Evolutionary conservation across 2,113 vertebrate species (phyloP).

Genomic region (Oncorhynchus masou): DNA sequence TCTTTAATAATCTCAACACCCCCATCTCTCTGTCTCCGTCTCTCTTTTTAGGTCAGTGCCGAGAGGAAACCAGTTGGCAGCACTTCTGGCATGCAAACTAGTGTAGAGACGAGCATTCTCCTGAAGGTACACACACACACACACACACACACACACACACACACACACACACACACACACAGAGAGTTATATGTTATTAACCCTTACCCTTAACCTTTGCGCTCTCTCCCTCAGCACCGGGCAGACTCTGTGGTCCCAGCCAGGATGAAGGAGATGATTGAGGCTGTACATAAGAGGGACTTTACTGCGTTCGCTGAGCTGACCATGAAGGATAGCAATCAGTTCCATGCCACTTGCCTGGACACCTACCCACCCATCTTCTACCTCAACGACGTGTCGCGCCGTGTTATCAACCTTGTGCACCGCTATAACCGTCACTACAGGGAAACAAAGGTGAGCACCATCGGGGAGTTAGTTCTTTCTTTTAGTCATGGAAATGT

Average conservation of each 20-base stretch:
- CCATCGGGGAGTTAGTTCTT: neutral
- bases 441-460: slow-evolving; percentile 76
- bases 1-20: neutral
- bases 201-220: slow-evolving; percentile 1
- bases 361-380: slow-evolving; percentile 96
- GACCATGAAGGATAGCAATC: slow-evolving; percentile 96
- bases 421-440: slow-evolving; percentile 86
- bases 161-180: neutral
- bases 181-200: neutral
- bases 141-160: neutral
- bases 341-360: slow-evolving; percentile 94
- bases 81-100: slow-evolving; percentile 91
- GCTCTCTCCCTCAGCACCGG: slow-evolving; percentile 75
- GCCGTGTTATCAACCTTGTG: slow-evolving; percentile 79
- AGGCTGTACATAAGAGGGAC: slow-evolving; percentile 75
- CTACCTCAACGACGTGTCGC: slow-evolving; percentile 86
- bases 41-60: slow-evolving; percentile 77
- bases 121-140: slow-evolving; percentile 76
- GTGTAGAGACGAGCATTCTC: slow-evolving; percentile 85
- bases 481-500: neutral
- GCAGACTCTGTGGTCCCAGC: slow-evolving; percentile 81
- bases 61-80: slow-evolving; percentile 84
- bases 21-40: neutral
- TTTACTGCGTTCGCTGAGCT: slow-evolving; percentile 86
- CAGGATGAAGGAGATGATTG: slow-evolving; percentile 82